A percentile compares a stretch with the other conserved stretches of the same genome.
Conservation (phyloP, 2,797 vertebrate species). For the Pseudopleuronectes americanus region DNA sequence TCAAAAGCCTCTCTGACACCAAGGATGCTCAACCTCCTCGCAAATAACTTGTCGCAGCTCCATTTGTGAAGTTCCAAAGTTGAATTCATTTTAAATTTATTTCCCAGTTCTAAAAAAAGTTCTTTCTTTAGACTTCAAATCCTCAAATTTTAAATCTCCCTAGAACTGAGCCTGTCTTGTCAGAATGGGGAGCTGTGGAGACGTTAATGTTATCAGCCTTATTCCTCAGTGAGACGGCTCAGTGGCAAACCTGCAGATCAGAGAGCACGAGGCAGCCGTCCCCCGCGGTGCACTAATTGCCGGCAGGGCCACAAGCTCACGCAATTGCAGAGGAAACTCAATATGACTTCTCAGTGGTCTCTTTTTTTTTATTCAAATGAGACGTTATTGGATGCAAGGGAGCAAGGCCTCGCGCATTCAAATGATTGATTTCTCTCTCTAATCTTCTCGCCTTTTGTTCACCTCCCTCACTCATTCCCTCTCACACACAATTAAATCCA, state of each 20-base stretch:
- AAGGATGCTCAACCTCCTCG: slow-evolving; percentile 22
- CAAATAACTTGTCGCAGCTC: slow-evolving; percentile 19
- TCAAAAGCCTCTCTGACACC: slow-evolving; percentile 25
- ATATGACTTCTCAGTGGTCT: slow-evolving; percentile 61
- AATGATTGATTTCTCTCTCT: slow-evolving; percentile 59
- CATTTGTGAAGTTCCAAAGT: slow-evolving; percentile 21
- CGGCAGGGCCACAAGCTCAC: slow-evolving; percentile 51
- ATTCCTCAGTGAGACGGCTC: slow-evolving; percentile 32
- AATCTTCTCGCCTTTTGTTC: slow-evolving; percentile 37
- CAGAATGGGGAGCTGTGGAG: slow-evolving; percentile 19
- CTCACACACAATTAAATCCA: slow-evolving; percentile 21
- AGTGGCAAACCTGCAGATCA: slow-evolving; percentile 46
- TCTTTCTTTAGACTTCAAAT: slow-evolving; percentile 18
- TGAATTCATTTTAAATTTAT: slow-evolving; percentile 4
- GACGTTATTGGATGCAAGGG: slow-evolving; percentile 62
- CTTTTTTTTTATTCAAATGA: slow-evolving; percentile 77
- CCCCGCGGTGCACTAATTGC: slow-evolving; percentile 61
- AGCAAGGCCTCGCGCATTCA: slow-evolving; percentile 50
- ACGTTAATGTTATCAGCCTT: slow-evolving; percentile 36
- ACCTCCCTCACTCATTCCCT: slow-evolving; percentile 4
- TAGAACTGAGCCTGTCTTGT: background rate
- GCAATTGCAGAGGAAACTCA: slow-evolving; percentile 69
- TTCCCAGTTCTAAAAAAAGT: background rate
- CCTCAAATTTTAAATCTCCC: background rate
- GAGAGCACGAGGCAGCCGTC: slow-evolving; percentile 41